Percentiles rank a stretch among this genome's conserved stretches.
Evolutionary conservation across 2,113 vertebrate genomes (phyloP).

Genomic region (Zeus faber): DNA sequence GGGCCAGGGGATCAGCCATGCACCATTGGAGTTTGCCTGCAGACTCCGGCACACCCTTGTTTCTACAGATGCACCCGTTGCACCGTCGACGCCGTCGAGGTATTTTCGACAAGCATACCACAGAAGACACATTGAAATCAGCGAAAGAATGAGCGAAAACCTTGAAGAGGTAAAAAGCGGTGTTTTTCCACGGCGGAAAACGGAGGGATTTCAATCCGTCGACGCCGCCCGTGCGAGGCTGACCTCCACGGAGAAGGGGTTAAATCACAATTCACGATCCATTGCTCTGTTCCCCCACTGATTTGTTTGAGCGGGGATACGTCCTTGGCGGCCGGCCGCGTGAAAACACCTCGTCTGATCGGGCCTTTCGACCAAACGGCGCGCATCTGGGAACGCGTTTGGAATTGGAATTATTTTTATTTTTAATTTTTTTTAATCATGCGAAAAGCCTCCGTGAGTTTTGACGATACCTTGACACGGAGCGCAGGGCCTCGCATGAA

Average conservation of each 20-base stretch:
- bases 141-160: conserved; percentile 32
- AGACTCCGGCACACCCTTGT: neutral
- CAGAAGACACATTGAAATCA: conserved; percentile 34
- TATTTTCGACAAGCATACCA: conserved; percentile 12
- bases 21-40: too few species aligned
- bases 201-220: conserved; percentile 30
- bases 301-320: conserved; percentile 28
- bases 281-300: conserved; percentile 13
- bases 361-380: too few species aligned
- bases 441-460: conserved; percentile 33
- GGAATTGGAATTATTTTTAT: too few species aligned
- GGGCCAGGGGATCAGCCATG: neutral
- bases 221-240: conserved; percentile 22
- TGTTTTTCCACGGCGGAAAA: conserved; percentile 35
- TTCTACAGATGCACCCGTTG: conserved; percentile 33
- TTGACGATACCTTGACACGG: conserved; percentile 58
- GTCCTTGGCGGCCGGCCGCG: conserved; percentile 22
- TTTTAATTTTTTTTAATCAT: too few species aligned
- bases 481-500: conserved; percentile 36
- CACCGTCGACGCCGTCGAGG: conserved; percentile 33
- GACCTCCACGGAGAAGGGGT: conserved; percentile 25
- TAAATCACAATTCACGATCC: conserved; percentile 36
- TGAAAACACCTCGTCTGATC: too few species aligned
- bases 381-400: too few species aligned
- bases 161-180: conserved; percentile 39